phyloP scores from a whole-genome alignment of 2,888 invertebrate genomes.

The Caradrina clavipalpis region DNA sequence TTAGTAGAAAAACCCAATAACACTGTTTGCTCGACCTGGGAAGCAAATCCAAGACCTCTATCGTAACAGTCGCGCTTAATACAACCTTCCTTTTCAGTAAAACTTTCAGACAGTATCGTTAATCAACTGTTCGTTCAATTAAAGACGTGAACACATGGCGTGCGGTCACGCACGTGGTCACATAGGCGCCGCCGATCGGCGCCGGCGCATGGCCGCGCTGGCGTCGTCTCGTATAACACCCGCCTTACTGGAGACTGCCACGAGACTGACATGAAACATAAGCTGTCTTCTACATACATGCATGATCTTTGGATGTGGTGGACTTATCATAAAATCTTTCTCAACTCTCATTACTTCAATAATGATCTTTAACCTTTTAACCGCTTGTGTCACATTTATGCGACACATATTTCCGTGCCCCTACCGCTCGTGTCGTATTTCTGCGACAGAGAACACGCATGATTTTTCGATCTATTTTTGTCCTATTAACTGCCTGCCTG shows the following conservation, averaged over 20 bases:
- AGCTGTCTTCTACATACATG: neutral
- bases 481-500: too few relatives aligned
- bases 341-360: neutral
- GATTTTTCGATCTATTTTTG: too few relatives aligned
- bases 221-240: slow-evolving; percentile 40
- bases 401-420: too few relatives aligned
- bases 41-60: too few relatives aligned
- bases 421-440: too few relatives aligned
- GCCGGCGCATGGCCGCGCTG: slow-evolving; percentile 41
- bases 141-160: slow-evolving; percentile 40
- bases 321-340: too few relatives aligned
- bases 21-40: too few relatives aligned
- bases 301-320: neutral
- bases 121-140: slow-evolving; percentile 3
- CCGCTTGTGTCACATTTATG: too few relatives aligned
- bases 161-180: slow-evolving; percentile 57
- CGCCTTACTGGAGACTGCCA: slow-evolving; percentile 33
- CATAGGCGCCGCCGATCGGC: slow-evolving; percentile 43
- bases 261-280: slow-evolving; percentile 1
- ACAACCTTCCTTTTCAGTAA: neutral
- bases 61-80: too few relatives aligned
- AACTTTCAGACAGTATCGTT: neutral
- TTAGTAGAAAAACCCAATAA: too few relatives aligned
- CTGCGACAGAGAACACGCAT: too few relatives aligned
- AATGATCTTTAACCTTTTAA: too few relatives aligned